Percentiles rank a stretch among this genome's conserved stretches.
Conservation (phyloP, 2,797 vertebrate species). For the Acipenser oxyrinchus region DNA sequence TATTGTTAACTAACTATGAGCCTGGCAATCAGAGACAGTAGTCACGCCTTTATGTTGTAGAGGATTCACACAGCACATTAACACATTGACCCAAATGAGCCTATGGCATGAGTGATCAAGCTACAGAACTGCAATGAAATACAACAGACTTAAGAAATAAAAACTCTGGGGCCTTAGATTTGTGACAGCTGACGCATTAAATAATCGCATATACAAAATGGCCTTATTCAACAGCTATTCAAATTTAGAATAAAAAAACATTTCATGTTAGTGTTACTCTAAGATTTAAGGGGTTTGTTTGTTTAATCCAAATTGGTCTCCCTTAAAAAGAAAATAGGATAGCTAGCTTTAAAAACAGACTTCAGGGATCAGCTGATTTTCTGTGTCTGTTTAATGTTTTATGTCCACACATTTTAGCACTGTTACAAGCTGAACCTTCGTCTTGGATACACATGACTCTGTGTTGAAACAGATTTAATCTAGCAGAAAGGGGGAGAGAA, state of each 20-base stretch:
- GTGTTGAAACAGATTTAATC: conserved; percentile 11
- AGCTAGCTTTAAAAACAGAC: conserved; percentile 31
- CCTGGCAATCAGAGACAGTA: no score
- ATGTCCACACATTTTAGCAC: conserved; percentile 36
- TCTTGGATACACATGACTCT: conserved; percentile 13
- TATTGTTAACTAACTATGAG: no score
- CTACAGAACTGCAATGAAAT: neutral
- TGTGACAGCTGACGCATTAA: neutral
- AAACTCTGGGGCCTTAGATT: neutral
- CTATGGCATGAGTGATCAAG: neutral
- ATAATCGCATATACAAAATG: no score
- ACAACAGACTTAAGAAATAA: neutral
- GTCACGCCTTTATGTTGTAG: no score
- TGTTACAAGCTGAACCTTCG: conserved; percentile 23
- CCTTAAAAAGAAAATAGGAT: conserved; percentile 22
- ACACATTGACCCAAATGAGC: no score
- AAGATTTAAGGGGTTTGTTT: no score
- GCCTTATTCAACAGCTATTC: no score
- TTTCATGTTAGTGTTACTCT: no score
- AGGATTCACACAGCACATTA: no score
- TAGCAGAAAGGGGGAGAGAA: conserved; percentile 8
- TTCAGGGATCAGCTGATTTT: conserved; percentile 46
- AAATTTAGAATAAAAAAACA: no score
- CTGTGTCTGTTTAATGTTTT: conserved; percentile 38
- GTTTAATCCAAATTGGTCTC: no score